Evolutionary conservation across 1,140 invertebrate species (phyloP).

Genomic region (Uloborus diversus): DNA sequence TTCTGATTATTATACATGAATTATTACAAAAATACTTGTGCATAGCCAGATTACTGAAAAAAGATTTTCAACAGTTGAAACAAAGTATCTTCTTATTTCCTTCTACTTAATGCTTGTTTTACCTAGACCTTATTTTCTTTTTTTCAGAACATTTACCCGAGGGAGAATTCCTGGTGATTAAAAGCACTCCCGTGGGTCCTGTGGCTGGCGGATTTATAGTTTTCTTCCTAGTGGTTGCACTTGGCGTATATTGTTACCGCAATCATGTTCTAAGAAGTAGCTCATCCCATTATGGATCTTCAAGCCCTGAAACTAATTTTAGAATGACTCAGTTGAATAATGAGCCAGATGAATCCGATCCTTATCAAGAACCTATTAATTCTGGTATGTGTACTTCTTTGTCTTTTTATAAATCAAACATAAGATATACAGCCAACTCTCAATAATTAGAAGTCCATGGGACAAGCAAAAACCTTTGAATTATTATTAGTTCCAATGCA

Average conservation of each 20-base stretch:
- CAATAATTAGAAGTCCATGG: no score
- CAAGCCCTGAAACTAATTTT: constrained; percentile 63
- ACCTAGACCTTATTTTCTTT: background rate
- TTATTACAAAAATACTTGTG: no score
- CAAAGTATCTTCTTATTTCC: no score
- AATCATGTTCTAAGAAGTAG: constrained; percentile 65
- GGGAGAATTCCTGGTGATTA: constrained; percentile 66
- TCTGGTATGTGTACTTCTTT: background rate
- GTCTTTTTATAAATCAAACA: no score
- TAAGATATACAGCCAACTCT: no score
- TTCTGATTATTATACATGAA: no score
- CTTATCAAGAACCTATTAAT: constrained; percentile 60
- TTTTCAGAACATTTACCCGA: constrained; percentile 66
- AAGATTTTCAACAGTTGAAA: no score
- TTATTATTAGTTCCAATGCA: no score
- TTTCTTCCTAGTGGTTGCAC: constrained; percentile 71
- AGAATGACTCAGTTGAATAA: constrained; percentile 67
- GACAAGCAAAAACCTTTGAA: no score
- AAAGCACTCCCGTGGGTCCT: constrained; percentile 72
- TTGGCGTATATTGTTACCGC: constrained; percentile 74
- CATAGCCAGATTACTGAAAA: no score
- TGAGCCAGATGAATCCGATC: constrained; percentile 68
- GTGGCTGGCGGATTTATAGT: constrained; percentile 74
- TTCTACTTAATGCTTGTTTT: no score
- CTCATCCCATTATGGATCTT: constrained; percentile 64